Conservation (phyloP, 2,888 invertebrate species). For the Drosophila demipolita region DNA sequence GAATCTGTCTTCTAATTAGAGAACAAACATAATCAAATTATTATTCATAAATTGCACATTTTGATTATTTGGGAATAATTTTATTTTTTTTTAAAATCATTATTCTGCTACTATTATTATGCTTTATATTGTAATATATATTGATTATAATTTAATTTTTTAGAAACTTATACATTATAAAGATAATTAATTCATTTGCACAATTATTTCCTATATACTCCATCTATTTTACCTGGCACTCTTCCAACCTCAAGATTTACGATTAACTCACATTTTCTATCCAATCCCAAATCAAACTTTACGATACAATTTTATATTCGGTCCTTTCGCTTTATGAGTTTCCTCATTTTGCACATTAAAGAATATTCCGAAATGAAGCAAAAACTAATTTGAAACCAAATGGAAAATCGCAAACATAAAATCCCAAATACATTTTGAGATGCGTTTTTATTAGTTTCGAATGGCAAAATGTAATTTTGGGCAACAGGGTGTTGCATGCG, state of each 20-base stretch:
- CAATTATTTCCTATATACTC: neutral
- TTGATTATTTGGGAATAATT: neutral
- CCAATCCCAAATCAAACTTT: neutral
- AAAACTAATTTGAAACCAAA: conserved; percentile 23
- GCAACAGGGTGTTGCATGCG: conserved; percentile 18
- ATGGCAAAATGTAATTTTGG: conserved; percentile 71
- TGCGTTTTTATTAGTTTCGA: conserved; percentile 71
- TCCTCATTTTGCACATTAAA: neutral
- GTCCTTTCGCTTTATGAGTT: neutral
- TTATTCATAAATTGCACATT: too few relatives aligned
- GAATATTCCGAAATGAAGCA: conserved; percentile 1
- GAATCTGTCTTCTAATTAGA: neutral
- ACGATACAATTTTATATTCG: neutral
- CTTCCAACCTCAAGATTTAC: neutral
- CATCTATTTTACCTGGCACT: neutral
- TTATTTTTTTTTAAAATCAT: neutral
- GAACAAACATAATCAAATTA: neutral
- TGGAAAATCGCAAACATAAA: conserved; percentile 11
- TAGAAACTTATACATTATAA: neutral
- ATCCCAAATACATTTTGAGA: conserved; percentile 8
- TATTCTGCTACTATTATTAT: neutral
- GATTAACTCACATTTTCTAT: neutral
- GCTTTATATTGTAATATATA: neutral
- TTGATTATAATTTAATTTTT: neutral
- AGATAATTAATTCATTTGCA: neutral